These are phyloP conservation scores for Salvelinus alpinus DNA, from an alignment of 2,113 vertebrate genomes.

Conservation along the genomic window DNA sequence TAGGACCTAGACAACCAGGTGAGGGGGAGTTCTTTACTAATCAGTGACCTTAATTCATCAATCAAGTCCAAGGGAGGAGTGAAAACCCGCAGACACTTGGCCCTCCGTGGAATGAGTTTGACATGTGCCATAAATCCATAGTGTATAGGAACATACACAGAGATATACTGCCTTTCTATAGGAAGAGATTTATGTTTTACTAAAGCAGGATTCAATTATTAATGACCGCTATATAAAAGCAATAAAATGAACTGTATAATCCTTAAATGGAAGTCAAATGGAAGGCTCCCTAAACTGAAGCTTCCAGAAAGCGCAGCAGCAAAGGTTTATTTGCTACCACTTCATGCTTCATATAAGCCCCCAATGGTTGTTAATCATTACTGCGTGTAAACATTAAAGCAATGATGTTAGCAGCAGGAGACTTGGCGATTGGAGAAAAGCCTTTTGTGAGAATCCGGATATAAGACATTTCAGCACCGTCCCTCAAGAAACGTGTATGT, in stretches of 20 bases:
- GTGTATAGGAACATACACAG: constrained; percentile 30
- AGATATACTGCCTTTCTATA: not conserved
- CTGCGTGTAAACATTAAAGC: constrained; percentile 61
- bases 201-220: constrained; percentile 9
- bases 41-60: no score
- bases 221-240: constrained; percentile 9
- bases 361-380: constrained; percentile 40
- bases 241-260: constrained; percentile 18
- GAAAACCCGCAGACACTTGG: no score
- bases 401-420: constrained; percentile 55
- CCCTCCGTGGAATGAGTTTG: no score
- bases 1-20: no score
- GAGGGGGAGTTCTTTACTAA: no score
- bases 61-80: no score
- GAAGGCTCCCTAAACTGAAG: constrained; percentile 3
- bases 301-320: constrained; percentile 20
- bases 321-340: constrained; percentile 35
- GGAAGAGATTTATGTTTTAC: constrained; percentile 14
- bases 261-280: not conserved
- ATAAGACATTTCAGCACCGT: constrained; percentile 53
- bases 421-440: constrained; percentile 39
- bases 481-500: constrained; percentile 50
- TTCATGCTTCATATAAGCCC: constrained; percentile 31
- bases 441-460: constrained; percentile 42
- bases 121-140: constrained; percentile 36